These are phyloP conservation scores for Onychomys leucogaster DNA, from an alignment of 2,797 vertebrate species.

Conservation along the genomic window DNA sequence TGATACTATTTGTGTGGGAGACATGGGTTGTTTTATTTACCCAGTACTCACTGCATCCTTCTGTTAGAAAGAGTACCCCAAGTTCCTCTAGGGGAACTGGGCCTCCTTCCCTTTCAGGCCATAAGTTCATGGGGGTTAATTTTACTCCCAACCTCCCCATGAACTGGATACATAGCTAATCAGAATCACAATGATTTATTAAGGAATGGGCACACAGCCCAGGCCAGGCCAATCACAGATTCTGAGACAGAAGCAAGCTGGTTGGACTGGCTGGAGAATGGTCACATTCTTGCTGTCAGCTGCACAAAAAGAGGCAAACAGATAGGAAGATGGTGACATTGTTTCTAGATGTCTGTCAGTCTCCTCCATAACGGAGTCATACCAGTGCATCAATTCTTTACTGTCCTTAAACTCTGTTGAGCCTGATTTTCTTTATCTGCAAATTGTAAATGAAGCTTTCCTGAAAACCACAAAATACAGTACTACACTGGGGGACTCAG, in stretches of 20 bases:
- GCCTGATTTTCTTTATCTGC: background rate
- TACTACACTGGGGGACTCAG: background rate
- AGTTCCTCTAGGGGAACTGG: background rate
- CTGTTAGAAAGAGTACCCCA: background rate
- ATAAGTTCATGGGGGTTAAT: background rate
- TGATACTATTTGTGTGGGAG: background rate
- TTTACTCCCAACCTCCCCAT: background rate
- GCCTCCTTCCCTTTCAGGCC: background rate
- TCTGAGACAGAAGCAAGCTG: background rate
- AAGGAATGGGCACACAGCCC: background rate
- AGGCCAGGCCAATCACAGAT: background rate
- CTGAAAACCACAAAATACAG: background rate
- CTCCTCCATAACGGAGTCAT: background rate
- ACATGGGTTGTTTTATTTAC: background rate
- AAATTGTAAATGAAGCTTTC: background rate
- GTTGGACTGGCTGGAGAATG: background rate
- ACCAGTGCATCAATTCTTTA: background rate
- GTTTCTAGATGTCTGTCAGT: background rate
- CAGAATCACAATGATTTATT: background rate
- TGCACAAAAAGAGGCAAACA: background rate
- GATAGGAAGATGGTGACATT: no score
- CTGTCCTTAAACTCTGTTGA: background rate
- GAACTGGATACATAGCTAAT: background rate
- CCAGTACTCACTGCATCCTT: background rate
- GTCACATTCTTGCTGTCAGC: background rate